Conservation (phyloP, 2,113 vertebrate species). For the Plotosus lineatus region DNA sequence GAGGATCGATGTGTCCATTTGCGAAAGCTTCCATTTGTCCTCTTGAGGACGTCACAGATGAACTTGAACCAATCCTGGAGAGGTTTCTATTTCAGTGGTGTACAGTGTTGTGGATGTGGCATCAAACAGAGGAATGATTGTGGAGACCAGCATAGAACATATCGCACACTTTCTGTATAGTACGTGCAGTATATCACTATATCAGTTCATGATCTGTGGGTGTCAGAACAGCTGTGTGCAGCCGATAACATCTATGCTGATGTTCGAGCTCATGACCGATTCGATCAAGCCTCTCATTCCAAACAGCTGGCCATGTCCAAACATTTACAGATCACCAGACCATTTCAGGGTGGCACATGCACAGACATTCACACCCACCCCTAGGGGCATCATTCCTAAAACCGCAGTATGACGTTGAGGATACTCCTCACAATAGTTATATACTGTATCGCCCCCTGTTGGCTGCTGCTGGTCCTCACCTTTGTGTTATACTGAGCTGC, state of each 20-base stretch:
- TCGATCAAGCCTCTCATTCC: conserved; percentile 24
- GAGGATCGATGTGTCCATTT: not conserved
- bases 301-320: not conserved
- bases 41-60: not conserved
- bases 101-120: not conserved
- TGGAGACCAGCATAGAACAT: not conserved
- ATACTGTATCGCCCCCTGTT: conserved; percentile 47
- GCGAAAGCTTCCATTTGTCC: not conserved
- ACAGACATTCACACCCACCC: conserved; percentile 20
- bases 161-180: too few relatives aligned
- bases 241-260: conserved; percentile 24
- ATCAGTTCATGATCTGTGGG: too few relatives aligned
- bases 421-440: conserved; percentile 15
- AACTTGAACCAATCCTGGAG: not conserved
- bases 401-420: not conserved
- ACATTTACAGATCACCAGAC: too few relatives aligned
- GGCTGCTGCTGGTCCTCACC: conserved; percentile 7
- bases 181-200: too few relatives aligned
- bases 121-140: not conserved
- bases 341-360: too few relatives aligned
- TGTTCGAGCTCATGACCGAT: conserved; percentile 29
- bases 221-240: conserved; percentile 38
- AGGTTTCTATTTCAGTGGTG: not conserved
- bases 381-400: not conserved
- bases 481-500: conserved; percentile 25